Percentiles rank a stretch among this genome's conserved stretches.
Evolutionary conservation across 2,113 vertebrate species (phyloP).

Genomic region (Kryptolebias marmoratus): DNA sequence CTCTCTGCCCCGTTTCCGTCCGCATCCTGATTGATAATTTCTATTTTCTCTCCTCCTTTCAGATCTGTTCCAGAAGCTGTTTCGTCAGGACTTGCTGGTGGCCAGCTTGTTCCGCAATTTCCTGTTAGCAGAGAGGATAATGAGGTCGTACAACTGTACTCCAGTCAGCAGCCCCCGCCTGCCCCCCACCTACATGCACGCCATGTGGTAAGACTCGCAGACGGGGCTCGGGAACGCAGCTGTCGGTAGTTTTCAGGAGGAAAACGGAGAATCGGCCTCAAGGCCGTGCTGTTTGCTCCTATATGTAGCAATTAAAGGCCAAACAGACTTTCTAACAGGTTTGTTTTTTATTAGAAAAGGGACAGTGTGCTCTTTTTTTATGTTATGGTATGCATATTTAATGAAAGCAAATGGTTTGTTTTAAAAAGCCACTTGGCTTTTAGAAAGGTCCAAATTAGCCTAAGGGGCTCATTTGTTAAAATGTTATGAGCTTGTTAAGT

Average conservation of each 20-base stretch:
- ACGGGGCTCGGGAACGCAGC: not conserved
- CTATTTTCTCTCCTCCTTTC: constrained; percentile 9
- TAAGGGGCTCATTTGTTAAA: not conserved
- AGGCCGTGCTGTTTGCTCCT: not conserved
- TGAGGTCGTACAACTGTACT: constrained; percentile 98
- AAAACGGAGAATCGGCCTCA: not conserved
- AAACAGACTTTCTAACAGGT: constrained; percentile 15
- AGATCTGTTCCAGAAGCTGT: constrained; percentile 99
- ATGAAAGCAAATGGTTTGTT: constrained; percentile 7
- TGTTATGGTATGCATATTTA: constrained; percentile 17
- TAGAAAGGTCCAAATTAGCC: constrained; percentile 4
- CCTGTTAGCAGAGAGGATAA: constrained; percentile 94
- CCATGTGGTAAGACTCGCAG: constrained; percentile 91
- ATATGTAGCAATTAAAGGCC: constrained; percentile 3
- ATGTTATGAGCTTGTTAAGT: constrained; percentile 24
- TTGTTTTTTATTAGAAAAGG: not conserved
- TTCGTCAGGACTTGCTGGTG: constrained; percentile 95
- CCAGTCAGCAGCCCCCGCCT: constrained; percentile 96
- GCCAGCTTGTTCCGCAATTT: constrained; percentile 98
- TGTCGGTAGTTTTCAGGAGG: not conserved
- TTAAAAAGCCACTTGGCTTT: constrained; percentile 11
- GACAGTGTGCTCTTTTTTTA: not conserved
- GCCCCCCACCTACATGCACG: constrained; percentile 97
- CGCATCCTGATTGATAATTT: not conserved
- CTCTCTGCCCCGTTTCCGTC: not conserved